These are phyloP conservation scores for Macrocentrus cingulum DNA, from an alignment of 1,140 invertebrate genomes.

Conservation along the genomic window DNA sequence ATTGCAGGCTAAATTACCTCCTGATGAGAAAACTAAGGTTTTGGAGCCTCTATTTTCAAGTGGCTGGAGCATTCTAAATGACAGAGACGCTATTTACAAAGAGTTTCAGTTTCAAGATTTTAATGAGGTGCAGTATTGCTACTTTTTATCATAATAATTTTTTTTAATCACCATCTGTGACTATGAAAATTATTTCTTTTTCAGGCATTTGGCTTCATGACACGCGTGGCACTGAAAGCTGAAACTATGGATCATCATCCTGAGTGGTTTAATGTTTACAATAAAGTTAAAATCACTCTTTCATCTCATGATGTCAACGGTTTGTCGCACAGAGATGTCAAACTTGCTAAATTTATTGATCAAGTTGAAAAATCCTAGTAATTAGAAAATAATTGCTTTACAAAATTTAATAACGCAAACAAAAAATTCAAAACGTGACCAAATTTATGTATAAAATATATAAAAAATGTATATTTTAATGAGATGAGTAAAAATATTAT, in stretches of 20 bases:
- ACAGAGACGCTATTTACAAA: constrained; percentile 92
- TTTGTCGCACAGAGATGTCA: constrained; percentile 83
- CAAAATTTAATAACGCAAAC: too few species aligned
- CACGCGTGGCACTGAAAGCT: constrained; percentile 83
- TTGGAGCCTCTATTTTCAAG: constrained; percentile 69
- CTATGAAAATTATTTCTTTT: too few species aligned
- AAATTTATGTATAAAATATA: too few species aligned
- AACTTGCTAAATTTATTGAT: constrained; percentile 89
- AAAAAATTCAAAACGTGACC: too few species aligned
- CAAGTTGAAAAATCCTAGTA: constrained; percentile 38
- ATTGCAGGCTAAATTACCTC: constrained; percentile 66
- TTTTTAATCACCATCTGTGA: too few species aligned
- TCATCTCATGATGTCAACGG: constrained; percentile 92
- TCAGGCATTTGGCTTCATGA: constrained; percentile 97
- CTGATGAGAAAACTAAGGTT: constrained; percentile 69
- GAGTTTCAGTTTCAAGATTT: constrained; percentile 93
- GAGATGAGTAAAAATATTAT: too few species aligned
- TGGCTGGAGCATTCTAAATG: constrained; percentile 80
- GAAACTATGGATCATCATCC: constrained; percentile 99
- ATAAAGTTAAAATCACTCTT: constrained; percentile 87
- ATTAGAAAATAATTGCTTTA: too few species aligned
- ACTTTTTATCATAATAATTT: too few species aligned
- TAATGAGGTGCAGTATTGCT: constrained; percentile 69
- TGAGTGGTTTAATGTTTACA: constrained; percentile 99
- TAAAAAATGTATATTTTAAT: too few species aligned